Base-by-base conservation (phyloP, 2,888 invertebrate species). In the Xanthorhoe spadicearia region DNA sequence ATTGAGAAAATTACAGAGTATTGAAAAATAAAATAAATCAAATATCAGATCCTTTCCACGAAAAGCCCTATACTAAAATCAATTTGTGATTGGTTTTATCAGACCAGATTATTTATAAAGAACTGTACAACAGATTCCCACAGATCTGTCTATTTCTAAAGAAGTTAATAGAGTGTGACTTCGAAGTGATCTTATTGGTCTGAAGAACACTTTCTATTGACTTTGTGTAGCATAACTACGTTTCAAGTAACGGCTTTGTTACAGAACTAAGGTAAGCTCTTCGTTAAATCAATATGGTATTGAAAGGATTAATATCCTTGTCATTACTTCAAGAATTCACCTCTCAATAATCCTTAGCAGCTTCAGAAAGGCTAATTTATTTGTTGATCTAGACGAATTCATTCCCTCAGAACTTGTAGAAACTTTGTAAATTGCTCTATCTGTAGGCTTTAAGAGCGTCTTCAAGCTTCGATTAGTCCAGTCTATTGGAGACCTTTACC, bases 351-450 rank as follows among this genome's bases (percentile, higher is more conserved):
- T 64, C 66, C 65, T 67, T 61, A 66, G 57, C 61, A 55, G 62
- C 59, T 62, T 68, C 55, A 48, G 59, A 66, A 66, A 63, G 69
- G 49, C 69, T 73, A 71, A 73, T 73, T 71, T 71, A 71, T 73
- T 69, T 68, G 66, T 62, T 19, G 52, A 56, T 64, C 66, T 71
- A 68, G 73, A 70, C 55, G 68, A 71, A 71, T 73, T 68, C 68
- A 68, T 69, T 69, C 35, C 59, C 48, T 52, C 55, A 8, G 60
- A 61, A 67, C 51, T 61, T 52, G 61, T 63, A 60, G 52, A 68
- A 70, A 73, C 64, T 70, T 69, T 68, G 49, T 49, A 60, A 62
- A 66, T 70, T 71, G 70, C 67, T 67, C 68, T 68, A 68, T 70
- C 62, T 64, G 57, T 56, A 53, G 17, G 53, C 32, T 53, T 8